Conservation (phyloP, 1,140 invertebrate species). For the Belonocnema kinseyi region DNA sequence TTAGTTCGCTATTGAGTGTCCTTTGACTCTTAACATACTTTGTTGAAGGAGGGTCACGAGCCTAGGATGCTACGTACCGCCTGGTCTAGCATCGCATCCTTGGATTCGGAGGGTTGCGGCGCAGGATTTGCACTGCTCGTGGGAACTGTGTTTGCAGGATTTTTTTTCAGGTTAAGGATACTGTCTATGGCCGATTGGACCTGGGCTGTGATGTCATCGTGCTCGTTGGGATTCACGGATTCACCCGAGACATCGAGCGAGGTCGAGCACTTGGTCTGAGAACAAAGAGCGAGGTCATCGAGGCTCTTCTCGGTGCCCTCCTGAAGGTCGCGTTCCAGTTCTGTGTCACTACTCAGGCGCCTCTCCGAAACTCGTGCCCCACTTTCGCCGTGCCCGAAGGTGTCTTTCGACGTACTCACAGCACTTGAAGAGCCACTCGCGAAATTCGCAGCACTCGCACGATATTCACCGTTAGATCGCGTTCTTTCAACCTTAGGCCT, state of each 20-base stretch:
- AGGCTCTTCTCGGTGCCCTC: conserved; percentile 71
- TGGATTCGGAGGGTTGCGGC: conserved; percentile 57
- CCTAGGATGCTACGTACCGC: conserved; percentile 77
- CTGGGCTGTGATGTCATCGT: conserved; percentile 83
- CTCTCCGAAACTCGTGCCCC: conserved; percentile 40
- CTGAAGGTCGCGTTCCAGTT: conserved; percentile 70
- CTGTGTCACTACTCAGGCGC: conserved; percentile 64
- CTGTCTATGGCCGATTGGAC: conserved; percentile 87
- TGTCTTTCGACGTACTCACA: conserved; percentile 53
- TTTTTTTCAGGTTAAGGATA: conserved; percentile 83
- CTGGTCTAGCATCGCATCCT: conserved; percentile 76
- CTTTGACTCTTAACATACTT: conserved; percentile 67
- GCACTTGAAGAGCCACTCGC: conserved; percentile 43
- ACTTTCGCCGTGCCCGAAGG: conserved; percentile 43
- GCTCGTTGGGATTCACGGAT: conserved; percentile 57
- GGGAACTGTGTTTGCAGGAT: conserved; percentile 61
- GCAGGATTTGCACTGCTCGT: conserved; percentile 38
- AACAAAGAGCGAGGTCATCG: conserved; percentile 67
- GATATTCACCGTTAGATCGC: conserved; percentile 70
- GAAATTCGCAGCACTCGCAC: conserved; percentile 49
- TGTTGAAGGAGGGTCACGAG: conserved; percentile 76
- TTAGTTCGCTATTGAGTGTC: conserved; percentile 26
- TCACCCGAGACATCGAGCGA: conserved; percentile 40
- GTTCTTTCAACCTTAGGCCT: conserved; percentile 58
- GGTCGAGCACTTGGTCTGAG: conserved; percentile 61